phyloP scores from a whole-genome alignment of 2,888 invertebrate genomes.

The Ptychoptera contaminata region DNA sequence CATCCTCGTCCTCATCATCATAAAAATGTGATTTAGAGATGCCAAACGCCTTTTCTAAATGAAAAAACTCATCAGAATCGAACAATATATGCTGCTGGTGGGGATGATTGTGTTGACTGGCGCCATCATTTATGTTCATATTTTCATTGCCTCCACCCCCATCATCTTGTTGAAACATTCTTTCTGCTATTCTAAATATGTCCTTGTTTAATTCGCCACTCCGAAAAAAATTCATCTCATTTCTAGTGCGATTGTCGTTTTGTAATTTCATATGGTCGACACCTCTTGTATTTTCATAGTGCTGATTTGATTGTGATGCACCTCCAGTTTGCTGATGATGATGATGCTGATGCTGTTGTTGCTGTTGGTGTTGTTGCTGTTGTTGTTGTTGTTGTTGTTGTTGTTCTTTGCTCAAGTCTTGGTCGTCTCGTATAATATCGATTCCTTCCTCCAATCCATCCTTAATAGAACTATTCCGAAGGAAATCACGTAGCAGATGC shows the following conservation, averaged over 20 bases:
- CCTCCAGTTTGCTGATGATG: not conserved
- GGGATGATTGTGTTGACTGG: too few relatives aligned
- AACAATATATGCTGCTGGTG: not conserved
- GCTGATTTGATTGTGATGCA: slow-evolving; percentile 12
- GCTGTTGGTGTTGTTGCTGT: slow-evolving; percentile 25
- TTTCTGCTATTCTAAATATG: slow-evolving; percentile 14
- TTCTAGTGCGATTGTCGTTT: slow-evolving; percentile 9
- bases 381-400: slow-evolving; percentile 12
- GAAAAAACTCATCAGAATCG: slow-evolving; percentile 20
- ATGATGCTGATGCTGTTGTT: not conserved
- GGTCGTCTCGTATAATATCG: slow-evolving; percentile 30
- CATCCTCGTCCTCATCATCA: not conserved
- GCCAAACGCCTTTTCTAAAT: not conserved
- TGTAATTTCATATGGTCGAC: slow-evolving; percentile 5
- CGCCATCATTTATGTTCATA: too few relatives aligned
- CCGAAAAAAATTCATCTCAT: slow-evolving; percentile 18
- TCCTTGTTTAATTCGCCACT: slow-evolving; percentile 16
- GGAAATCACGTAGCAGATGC: slow-evolving; percentile 41
- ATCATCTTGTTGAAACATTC: not conserved
- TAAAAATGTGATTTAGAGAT: too few relatives aligned
- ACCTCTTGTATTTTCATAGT: slow-evolving; percentile 14
- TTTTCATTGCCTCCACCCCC: too few relatives aligned
- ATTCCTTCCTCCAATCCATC: slow-evolving; percentile 51
- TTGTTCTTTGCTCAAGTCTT: slow-evolving; percentile 22
- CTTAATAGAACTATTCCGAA: slow-evolving; percentile 47